phyloP scores from a whole-genome alignment of 2,797 vertebrate species.

The Pipistrellus pygmaeus region DNA sequence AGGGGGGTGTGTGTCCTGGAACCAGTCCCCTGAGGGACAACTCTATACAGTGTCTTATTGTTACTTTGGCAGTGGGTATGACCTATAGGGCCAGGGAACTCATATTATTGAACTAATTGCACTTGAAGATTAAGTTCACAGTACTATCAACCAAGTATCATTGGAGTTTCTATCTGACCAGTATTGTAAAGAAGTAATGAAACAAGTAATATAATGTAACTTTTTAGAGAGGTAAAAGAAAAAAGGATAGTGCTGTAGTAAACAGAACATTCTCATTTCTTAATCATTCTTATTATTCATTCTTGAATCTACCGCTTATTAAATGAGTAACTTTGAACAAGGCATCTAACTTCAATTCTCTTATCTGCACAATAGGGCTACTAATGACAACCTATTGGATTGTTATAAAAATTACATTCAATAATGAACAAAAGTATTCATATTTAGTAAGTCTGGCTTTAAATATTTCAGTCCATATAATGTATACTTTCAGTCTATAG shows the following conservation, averaged over 20 bases:
- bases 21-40: background rate
- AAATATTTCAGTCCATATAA: background rate
- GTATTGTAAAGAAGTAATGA: background rate
- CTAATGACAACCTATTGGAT: background rate
- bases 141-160: background rate
- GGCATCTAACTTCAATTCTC: background rate
- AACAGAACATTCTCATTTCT: background rate
- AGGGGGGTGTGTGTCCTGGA: background rate
- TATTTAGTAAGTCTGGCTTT: background rate
- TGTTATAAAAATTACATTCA: slow-evolving; percentile 16
- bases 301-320: background rate
- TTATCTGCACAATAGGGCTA: background rate
- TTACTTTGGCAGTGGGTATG: background rate
- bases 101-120: background rate
- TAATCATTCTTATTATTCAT: no score
- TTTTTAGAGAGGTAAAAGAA: background rate
- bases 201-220: background rate
- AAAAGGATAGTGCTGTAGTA: background rate
- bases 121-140: slow-evolving; percentile 20
- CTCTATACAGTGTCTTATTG: background rate
- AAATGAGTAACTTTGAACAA: background rate
- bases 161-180: background rate
- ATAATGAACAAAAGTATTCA: background rate
- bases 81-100: background rate
- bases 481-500: background rate